Conservation (phyloP, 2,113 vertebrate genomes). For the Meleagris gallopavo region DNA sequence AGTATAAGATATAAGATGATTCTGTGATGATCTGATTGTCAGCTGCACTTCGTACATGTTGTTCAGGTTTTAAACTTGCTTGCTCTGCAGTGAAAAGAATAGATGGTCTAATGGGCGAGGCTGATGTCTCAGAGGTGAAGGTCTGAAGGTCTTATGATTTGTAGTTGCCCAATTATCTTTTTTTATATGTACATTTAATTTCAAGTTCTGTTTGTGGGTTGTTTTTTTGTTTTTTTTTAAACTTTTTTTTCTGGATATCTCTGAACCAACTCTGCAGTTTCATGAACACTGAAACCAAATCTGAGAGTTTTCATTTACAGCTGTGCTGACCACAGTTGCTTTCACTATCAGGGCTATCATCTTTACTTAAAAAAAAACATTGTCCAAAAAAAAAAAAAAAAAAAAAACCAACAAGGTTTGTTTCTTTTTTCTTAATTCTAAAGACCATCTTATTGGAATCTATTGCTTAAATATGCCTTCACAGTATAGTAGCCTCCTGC, state of each 20-base stretch:
- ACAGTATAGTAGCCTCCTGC: background rate
- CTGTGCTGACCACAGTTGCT: background rate
- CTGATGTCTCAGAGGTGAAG: background rate
- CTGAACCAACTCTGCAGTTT: background rate
- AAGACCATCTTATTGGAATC: background rate
- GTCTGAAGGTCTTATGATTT: background rate
- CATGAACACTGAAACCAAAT: background rate
- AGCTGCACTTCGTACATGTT: background rate
- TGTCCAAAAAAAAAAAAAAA: background rate
- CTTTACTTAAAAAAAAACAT: background rate
- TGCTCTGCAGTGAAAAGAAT: background rate
- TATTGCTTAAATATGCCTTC: background rate
- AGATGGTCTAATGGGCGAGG: background rate
- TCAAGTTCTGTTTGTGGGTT: background rate
- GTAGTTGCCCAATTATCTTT: background rate
- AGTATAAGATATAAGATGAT: background rate
- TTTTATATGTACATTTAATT: background rate
- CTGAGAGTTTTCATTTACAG: background rate
- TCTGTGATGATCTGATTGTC: background rate
- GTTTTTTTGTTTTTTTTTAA: background rate
- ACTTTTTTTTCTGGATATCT: background rate
- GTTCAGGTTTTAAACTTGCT: background rate
- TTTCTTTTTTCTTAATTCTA: background rate
- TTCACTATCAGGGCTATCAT: background rate
- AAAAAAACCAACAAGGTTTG: no score